phyloP scores from a whole-genome alignment of 2,797 vertebrate genomes.

The Gymnopithys bicolor region DNA sequence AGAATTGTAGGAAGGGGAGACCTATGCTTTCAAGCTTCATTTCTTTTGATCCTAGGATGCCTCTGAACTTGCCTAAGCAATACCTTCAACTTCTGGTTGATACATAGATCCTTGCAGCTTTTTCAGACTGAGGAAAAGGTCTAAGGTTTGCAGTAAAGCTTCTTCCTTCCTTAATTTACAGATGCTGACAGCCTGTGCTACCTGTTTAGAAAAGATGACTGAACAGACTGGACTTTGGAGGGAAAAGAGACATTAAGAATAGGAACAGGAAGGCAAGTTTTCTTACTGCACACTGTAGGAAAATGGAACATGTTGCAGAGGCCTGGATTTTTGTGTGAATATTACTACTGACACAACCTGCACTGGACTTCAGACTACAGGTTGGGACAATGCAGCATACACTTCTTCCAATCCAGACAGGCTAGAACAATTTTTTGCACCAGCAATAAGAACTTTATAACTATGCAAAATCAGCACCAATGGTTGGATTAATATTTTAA shows the following conservation, averaged over 20 bases:
- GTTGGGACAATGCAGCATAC: background rate
- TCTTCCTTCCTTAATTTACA: background rate
- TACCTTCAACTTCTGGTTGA: background rate
- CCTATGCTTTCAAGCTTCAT: background rate
- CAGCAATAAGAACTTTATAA: slow-evolving; percentile 63
- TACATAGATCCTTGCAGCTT: background rate
- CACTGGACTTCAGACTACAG: background rate
- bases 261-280: background rate
- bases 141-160: background rate
- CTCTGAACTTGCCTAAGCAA: background rate
- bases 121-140: background rate
- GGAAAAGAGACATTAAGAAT: background rate
- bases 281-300: background rate
- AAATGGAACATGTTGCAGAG: background rate
- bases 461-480: slow-evolving; percentile 66
- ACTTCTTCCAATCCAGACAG: background rate
- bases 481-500: slow-evolving; percentile 80
- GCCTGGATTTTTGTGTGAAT: background rate
- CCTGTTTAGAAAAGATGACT: background rate
- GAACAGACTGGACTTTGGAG: background rate
- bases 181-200: background rate
- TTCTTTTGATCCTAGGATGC: background rate
- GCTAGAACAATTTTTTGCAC: background rate
- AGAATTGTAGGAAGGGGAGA: background rate
- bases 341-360: background rate